phyloP scores from a whole-genome alignment of 2,797 vertebrate species.

The Choloepus didactylus region DNA sequence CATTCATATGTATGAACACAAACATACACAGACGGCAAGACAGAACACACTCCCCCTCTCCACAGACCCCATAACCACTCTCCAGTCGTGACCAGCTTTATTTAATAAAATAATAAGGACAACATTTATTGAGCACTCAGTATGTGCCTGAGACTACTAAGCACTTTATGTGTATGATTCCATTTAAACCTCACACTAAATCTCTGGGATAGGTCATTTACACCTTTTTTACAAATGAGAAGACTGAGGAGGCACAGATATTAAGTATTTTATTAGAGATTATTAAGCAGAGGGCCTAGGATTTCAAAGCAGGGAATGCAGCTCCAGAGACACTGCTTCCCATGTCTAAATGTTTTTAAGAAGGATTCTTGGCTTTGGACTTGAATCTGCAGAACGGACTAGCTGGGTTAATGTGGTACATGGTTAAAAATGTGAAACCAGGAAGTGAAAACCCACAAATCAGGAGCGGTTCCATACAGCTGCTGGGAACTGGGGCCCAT shows the following conservation, averaged over 20 bases:
- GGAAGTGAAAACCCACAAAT: slow-evolving; percentile 56
- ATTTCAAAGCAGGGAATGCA: slow-evolving; percentile 53
- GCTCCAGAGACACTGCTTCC: not conserved
- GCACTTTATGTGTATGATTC: not conserved
- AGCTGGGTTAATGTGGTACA: not conserved
- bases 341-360: not conserved
- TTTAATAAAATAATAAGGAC: slow-evolving; percentile 41
- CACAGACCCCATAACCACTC: not conserved
- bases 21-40: not conserved
- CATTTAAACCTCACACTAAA: slow-evolving; percentile 17
- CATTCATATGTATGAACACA: not conserved
- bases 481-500: not conserved
- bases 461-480: slow-evolving; percentile 12
- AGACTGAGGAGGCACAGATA: not conserved
- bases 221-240: not conserved
- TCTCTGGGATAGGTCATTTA: not conserved
- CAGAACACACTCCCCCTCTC: not conserved
- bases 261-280: not conserved
- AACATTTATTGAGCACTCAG: slow-evolving; percentile 36
- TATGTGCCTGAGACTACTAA: slow-evolving; percentile 4
- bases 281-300: not conserved
- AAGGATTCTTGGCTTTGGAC: not conserved
- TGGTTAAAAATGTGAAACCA: slow-evolving; percentile 39
- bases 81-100: slow-evolving; percentile 9
- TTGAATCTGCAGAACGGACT: not conserved